Percentiles rank a stretch among this genome's conserved stretches.
Conservation (phyloP, 2,888 invertebrate species). For the Margaritifera margaritifera region DNA sequence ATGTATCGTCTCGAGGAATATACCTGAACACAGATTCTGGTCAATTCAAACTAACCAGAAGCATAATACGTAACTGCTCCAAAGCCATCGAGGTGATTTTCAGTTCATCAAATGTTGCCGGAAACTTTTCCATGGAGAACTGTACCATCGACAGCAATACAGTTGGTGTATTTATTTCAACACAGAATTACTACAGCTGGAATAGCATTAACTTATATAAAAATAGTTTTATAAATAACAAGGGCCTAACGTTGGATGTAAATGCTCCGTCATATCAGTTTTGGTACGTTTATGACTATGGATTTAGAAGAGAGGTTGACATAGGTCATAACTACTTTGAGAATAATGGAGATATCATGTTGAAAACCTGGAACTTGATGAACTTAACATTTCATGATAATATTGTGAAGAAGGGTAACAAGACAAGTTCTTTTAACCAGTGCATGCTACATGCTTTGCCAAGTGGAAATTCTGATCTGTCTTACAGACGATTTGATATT, state of each 20-base stretch:
- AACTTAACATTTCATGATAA: constrained; percentile 22
- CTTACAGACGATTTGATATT: constrained; percentile 9
- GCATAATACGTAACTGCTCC: neutral
- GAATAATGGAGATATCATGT: constrained; percentile 11
- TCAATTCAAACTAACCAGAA: neutral
- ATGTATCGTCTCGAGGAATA: neutral
- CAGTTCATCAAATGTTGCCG: neutral
- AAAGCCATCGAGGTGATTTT: no score
- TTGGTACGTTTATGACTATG: neutral
- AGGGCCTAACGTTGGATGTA: neutral
- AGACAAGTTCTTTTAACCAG: neutral
- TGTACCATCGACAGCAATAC: constrained; percentile 2
- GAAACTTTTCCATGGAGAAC: constrained; percentile 8
- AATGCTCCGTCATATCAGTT: neutral
- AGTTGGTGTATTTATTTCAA: constrained; percentile 1
- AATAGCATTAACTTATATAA: constrained; percentile 3
- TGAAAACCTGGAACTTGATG: constrained; percentile 11
- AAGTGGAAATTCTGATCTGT: neutral
- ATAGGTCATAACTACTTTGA: constrained; percentile 16
- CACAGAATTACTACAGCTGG: neutral
- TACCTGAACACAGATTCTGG: neutral
- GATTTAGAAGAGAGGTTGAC: constrained; percentile 5
- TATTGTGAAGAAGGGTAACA: constrained; percentile 5
- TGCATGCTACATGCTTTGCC: constrained; percentile 18
- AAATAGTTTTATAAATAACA: constrained; percentile 6